Evolutionary conservation across 2,888 invertebrate species (phyloP).

Genomic region (Tetramorium bicarinatum): DNA sequence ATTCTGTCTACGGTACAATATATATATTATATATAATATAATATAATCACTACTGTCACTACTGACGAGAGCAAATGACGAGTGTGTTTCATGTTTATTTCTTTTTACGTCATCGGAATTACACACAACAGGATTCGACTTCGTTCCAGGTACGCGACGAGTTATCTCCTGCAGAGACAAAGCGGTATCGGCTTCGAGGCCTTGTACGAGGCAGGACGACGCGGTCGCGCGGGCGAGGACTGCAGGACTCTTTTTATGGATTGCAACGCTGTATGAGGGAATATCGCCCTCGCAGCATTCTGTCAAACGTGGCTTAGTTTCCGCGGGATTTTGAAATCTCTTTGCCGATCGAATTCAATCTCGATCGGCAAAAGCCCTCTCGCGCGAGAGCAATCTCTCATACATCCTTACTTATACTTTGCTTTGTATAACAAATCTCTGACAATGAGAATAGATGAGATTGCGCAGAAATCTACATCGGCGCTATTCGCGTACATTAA

Average conservation of each 20-base stretch:
- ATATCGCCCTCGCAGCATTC: neutral
- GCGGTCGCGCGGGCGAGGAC: constrained; percentile 94
- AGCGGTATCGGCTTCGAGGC: constrained; percentile 91
- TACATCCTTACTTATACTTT: neutral
- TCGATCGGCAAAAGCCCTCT: neutral
- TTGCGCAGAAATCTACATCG: no score
- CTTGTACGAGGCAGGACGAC: constrained; percentile 94
- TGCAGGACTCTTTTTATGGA: constrained; percentile 94
- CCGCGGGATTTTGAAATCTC: constrained; percentile 24
- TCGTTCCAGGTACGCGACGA: constrained; percentile 92
- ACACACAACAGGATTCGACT: neutral
- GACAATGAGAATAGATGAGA: no score
- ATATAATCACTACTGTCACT: no score
- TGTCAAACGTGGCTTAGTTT: constrained; percentile 61
- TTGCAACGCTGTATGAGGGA: constrained; percentile 94
- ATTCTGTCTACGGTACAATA: no score
- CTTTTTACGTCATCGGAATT: neutral
- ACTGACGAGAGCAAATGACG: neutral
- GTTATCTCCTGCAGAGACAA: constrained; percentile 93
- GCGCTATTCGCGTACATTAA: no score
- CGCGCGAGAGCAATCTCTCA: neutral
- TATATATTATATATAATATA: no score
- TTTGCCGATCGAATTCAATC: neutral
- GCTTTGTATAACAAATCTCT: neutral
- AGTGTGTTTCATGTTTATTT: neutral